Evolutionary conservation across 2,888 invertebrate genomes (phyloP), one percentile per base, ranked within the genome.

Genomic region (Gonocerus acuteangulatus): DNA sequence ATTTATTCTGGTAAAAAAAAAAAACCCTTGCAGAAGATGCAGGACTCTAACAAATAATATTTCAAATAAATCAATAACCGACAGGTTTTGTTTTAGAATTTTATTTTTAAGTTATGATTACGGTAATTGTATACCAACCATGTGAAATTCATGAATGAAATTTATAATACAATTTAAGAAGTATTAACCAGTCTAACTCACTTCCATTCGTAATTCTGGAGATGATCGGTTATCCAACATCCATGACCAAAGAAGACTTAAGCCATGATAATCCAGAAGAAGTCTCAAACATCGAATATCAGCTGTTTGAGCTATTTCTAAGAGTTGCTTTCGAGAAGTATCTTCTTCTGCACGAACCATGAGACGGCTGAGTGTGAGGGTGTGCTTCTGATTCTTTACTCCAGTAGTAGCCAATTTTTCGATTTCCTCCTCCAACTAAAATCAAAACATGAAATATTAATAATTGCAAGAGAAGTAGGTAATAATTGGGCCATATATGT

Each of bases 201-300:
- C 70, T 65, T 69, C 67, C 18, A 68, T 60, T 65, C 67, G 67
- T 2, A 70, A 62, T 16, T 60, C 45, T 18, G 64, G 47, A 15
- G 66, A 65, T 23, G 66, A 60, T 2, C 60, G 48, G 19, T 63
- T 64, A 44, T 69, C 69, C 21, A 68, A 66, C 82, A 95, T 93
- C 87, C 96, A 96, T 23, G 90, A 91, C 78, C 94, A 92, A 62
- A 97, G 79, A 59, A 97, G 77, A 4, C 90, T 78, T 60, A 96
- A 78, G 0, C 96, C 96, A 71, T 95, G 92, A 75, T 95, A 95
- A 77, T 92, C 92, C 60, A 93, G 80, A 77, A 96, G 95, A 65
- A 95, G 79, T 15, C 92, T 77, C 9, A 89, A 80, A 72, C 91
- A 92, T 0, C 91, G 87, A 69, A 87, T 76, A 72, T 89, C 90